A percentile compares a stretch with the other conserved stretches of the same genome.
Conservation (phyloP, 2,797 vertebrate genomes). For the Psittacula echo region DNA sequence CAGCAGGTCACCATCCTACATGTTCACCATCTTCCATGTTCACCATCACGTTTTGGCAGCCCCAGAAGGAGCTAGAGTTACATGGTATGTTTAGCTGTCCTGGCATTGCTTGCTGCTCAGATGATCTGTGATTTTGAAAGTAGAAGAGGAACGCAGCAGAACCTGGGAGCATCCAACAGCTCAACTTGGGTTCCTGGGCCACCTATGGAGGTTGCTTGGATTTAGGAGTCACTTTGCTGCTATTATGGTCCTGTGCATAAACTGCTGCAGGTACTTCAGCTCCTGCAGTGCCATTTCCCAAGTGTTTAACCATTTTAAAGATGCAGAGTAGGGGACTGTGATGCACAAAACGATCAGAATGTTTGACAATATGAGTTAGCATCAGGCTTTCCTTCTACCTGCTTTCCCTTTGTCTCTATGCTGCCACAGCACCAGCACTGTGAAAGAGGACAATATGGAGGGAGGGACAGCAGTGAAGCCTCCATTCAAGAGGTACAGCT, state of each 20-base stretch:
- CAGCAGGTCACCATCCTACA: neutral
- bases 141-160: neutral
- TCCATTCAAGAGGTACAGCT: neutral
- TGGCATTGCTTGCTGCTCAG: neutral
- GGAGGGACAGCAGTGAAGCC: neutral
- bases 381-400: neutral
- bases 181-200: neutral
- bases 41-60: neutral
- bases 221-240: neutral
- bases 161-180: neutral
- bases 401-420: neutral
- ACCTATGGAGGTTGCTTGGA: neutral
- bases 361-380: neutral
- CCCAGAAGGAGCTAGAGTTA: neutral
- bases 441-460: neutral
- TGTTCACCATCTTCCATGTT: neutral
- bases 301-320: neutral
- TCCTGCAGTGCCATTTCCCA: neutral
- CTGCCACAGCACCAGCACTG: neutral
- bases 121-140: neutral
- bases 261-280: neutral
- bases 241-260: neutral
- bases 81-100: neutral
- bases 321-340: fast-evolving
- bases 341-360: neutral